Base-by-base conservation (phyloP, 2,888 invertebrate genomes). In the Melipona beecheii region DNA sequence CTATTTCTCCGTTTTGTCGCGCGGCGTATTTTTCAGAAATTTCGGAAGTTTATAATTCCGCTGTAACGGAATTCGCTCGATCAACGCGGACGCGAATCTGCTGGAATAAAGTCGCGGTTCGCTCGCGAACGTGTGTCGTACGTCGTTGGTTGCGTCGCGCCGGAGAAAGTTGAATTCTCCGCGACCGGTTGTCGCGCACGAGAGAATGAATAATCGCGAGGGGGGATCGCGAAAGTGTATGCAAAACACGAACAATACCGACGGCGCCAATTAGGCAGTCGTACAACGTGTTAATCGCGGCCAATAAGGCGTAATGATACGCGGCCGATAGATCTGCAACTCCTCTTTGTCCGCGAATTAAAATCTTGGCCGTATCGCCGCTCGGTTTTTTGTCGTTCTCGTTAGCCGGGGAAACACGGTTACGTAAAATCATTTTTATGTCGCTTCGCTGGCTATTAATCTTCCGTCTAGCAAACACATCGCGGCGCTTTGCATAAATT, bases 91-190 rank as follows among this genome's bases (percentile, higher is more conserved):
- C 43, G 9, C 43, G 43, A 43, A 43, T 43, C 1, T 43, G 43
- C 11, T 43, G 43, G 43, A 11, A 43, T 11, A 1, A 11, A 11
- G 43, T 43, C 43, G 36, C 36, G 36, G 36, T 36, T 36, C 36
- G 9, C 5, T 9, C 36, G 36, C 43, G 43, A 43, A 1, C 9
- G 0, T 43, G 43, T 43, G 11, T 43, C 11, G 11, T 9, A 43
- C 11, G 9, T 58, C n/a, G n/a, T 58, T 5, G 5, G 62, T 54
- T 77, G 43, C 43, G 82, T 87, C 81, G 49, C 73, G 84, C 86
- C 71, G 81, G 81, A 88, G 87, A 85, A 82, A 80, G 82, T 78
- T 86, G 85, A 82, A 90, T 89, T 85, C 85, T 83, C 74, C 21
- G 49, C 21, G 49, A 54, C 56, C 36, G 19, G n/a, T 70, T 19